phyloP scores from a whole-genome alignment of 2,113 vertebrate species.

The Hemichromis elongatus region DNA sequence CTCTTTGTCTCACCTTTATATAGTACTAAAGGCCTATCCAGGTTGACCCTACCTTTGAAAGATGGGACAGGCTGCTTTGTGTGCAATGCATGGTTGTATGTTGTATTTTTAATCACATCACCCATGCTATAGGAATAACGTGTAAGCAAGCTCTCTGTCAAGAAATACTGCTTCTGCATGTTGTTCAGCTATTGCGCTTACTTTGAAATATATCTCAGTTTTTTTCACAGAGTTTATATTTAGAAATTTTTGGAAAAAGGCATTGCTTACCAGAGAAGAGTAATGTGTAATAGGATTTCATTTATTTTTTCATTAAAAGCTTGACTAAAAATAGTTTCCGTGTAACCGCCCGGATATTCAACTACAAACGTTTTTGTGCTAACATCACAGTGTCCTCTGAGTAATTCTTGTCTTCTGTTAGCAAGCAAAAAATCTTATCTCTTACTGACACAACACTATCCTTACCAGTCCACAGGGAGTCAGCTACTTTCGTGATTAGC shows the following conservation, averaged over 20 bases:
- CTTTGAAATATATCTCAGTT: background rate
- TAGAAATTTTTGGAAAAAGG: background rate
- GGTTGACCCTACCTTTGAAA: background rate
- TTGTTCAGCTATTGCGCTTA: background rate
- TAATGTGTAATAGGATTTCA: background rate
- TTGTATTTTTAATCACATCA: background rate
- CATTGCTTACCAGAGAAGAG: background rate
- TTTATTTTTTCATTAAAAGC: background rate
- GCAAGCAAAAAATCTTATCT: background rate
- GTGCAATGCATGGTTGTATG: background rate
- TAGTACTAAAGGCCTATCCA: background rate
- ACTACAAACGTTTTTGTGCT: background rate
- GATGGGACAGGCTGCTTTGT: background rate
- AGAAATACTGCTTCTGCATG: background rate
- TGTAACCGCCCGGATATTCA: background rate
- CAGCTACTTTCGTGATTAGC: constrained; percentile 14
- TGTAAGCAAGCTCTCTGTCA: background rate
- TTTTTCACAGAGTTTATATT: background rate
- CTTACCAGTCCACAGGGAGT: background rate
- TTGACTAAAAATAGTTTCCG: background rate
- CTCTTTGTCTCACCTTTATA: background rate
- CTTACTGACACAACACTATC: constrained; percentile 5
- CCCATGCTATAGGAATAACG: background rate
- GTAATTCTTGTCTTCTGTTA: background rate
- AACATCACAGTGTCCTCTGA: background rate